Percentiles rank a stretch among this genome's conserved stretches.
These are phyloP conservation scores for Drosophila nigromelanica DNA, from an alignment of 1,140 invertebrate genomes.

Conservation along the genomic window DNA sequence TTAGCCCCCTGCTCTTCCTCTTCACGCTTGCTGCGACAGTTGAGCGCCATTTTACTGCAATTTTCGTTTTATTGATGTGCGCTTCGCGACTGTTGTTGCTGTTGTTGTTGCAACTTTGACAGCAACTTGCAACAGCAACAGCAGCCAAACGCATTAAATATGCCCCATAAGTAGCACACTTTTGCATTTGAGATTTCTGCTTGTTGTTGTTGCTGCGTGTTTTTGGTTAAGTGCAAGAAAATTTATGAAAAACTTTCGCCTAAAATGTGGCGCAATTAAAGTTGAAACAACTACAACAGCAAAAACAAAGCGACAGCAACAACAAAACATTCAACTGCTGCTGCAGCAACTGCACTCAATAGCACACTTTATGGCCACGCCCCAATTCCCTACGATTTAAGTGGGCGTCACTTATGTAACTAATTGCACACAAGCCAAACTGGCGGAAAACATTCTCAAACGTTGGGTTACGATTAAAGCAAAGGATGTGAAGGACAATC, in stretches of 20 bases:
- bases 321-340: no score
- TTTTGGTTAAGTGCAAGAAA: constrained; percentile 67
- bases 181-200: constrained; percentile 55
- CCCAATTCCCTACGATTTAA: constrained; percentile 2
- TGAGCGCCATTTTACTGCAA: constrained; percentile 62
- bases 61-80: constrained; percentile 77
- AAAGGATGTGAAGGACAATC: not conserved
- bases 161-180: constrained; percentile 69
- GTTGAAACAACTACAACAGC: constrained; percentile 27
- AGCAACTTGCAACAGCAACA: constrained; percentile 21
- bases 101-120: constrained; percentile 48
- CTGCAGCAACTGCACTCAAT: constrained; percentile 3
- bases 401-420: constrained; percentile 8
- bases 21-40: constrained; percentile 37
- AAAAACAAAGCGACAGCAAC: constrained; percentile 19
- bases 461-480: not conserved
- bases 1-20: not conserved
- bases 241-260: constrained; percentile 75
- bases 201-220: constrained; percentile 35
- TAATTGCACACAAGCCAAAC: constrained; percentile 2
- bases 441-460: not conserved
- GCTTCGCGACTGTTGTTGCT: constrained; percentile 15
- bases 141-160: constrained; percentile 36
- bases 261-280: constrained; percentile 71
- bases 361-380: constrained; percentile 12